A percentile compares a stretch with the other conserved stretches of the same genome.
Conservation (phyloP, 2,113 vertebrate genomes). For the Egretta garzetta region DNA sequence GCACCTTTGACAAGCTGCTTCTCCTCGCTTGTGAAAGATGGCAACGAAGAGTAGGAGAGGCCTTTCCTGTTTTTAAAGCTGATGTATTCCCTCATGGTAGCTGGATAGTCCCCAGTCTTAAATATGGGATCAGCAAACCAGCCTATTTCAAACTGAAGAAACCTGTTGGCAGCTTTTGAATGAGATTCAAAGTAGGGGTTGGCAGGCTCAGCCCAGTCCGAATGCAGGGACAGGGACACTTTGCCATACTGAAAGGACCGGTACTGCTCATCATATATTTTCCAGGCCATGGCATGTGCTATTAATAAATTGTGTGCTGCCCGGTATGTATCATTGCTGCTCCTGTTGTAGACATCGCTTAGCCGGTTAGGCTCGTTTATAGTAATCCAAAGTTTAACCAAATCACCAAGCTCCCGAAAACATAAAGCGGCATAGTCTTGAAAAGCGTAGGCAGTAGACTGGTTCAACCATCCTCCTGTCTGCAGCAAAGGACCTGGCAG, state of each 20-base stretch:
- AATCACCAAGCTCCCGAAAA: slow-evolving; percentile 85
- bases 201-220: slow-evolving; percentile 92
- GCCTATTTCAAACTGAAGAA: slow-evolving; percentile 90
- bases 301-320: slow-evolving; percentile 87
- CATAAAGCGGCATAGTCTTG: slow-evolving; percentile 85
- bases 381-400: slow-evolving; percentile 92
- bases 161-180: slow-evolving; percentile 78
- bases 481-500: slow-evolving; percentile 79
- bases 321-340: slow-evolving; percentile 74
- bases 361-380: slow-evolving; percentile 93
- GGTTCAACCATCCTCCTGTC: slow-evolving; percentile 88
- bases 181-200: slow-evolving; percentile 86
- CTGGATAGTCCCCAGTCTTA: slow-evolving; percentile 81
- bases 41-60: slow-evolving; percentile 72
- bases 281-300: slow-evolving; percentile 90
- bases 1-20: slow-evolving; percentile 81
- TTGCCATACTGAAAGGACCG: slow-evolving; percentile 71
- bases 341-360: slow-evolving; percentile 76
- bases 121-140: slow-evolving; percentile 91
- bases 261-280: slow-evolving; percentile 77
- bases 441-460: slow-evolving; percentile 82
- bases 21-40: slow-evolving; percentile 80
- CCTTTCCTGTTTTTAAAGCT: slow-evolving; percentile 63
- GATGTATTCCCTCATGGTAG: slow-evolving; percentile 80
- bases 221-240: slow-evolving; percentile 88